Evolutionary conservation across 1,140 invertebrate genomes (phyloP), one percentile per base, ranked within the genome.

Genomic region (Trachelipus rathkii): DNA sequence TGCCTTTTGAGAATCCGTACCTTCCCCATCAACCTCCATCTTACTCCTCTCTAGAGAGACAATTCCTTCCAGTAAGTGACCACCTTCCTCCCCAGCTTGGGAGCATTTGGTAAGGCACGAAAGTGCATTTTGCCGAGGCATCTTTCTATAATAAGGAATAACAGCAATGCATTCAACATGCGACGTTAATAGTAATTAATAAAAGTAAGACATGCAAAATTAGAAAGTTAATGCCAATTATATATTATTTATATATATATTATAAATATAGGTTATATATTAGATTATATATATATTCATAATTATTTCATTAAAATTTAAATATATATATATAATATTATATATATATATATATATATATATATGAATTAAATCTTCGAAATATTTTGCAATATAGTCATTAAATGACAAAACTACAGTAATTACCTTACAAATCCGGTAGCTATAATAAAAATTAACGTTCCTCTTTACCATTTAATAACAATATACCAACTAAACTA

Each of bases 171-270:
- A 60, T 60, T 60, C 50, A 60, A 60, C 50, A 19, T 60, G 50
- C 50, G 19, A 19, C 50, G 50, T 33, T 33, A 33, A 33, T 33
- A 33, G 33, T 33, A 33, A 33, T 33, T 33, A 33, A 33, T 33
- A 33, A 33, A 33, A 33, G 33, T 33, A 33, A 33, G 33, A 33
- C 33, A 33, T 33, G 33, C 33, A 33, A 33, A 33, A 33, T 33
- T 33, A 33, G 33, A 33, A 33, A 33, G 33, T 33, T 3, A 33
- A 33, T 33, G 33, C 33, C 33, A 71, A 15, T 15, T 44, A 71
- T 71, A 23, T 21, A 71, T 71, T 23, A 44, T 43, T 33, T 71
- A 71, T 70, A 70, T 71, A 71, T 43, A 71, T 44, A 23, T 71
- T 71, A 23, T 71, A 15, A 33, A 71, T 23, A 71, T 71, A 71